These are phyloP conservation scores for Biston betularia DNA, from an alignment of 2,888 invertebrate species.

Conservation along the genomic window DNA sequence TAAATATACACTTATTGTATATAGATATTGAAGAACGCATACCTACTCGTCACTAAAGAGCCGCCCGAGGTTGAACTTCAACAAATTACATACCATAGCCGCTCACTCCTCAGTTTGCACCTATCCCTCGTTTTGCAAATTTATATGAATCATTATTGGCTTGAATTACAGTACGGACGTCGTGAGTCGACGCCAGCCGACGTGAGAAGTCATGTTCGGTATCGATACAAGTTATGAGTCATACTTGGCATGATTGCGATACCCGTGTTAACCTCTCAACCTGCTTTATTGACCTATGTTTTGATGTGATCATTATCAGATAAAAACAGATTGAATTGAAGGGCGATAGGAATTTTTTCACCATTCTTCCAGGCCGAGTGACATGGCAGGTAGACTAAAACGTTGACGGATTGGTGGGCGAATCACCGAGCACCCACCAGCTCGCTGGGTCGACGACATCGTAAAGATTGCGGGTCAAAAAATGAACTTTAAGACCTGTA, in stretches of 20 bases:
- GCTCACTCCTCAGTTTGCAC: constrained; percentile 74
- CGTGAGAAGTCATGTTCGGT: constrained; percentile 54
- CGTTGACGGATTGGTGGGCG: too few species aligned
- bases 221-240: constrained; percentile 23
- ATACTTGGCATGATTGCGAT: constrained; percentile 42
- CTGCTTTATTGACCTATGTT: constrained; percentile 48
- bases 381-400: too few species aligned
- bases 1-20: too few species aligned
- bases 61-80: constrained; percentile 65
- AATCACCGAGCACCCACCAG: too few species aligned
- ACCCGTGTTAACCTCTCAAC: constrained; percentile 37
- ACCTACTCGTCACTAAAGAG: constrained; percentile 56
- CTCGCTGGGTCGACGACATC: too few species aligned
- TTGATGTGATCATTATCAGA: constrained; percentile 6
- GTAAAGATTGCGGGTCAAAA: too few species aligned
- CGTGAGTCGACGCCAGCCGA: constrained; percentile 60
- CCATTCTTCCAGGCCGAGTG: too few species aligned
- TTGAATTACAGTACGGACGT: constrained; percentile 70
- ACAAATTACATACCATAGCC: constrained; percentile 72
- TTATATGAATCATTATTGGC: constrained; percentile 78
- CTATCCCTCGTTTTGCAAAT: constrained; percentile 76
- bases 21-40: constrained; percentile 47
- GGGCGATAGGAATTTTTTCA: not conserved
- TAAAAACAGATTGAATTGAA: not conserved
- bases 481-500: too few species aligned